Evolutionary conservation across 2,888 invertebrate genomes (phyloP).

Genomic region (Dasysyrphus tricinctus): DNA sequence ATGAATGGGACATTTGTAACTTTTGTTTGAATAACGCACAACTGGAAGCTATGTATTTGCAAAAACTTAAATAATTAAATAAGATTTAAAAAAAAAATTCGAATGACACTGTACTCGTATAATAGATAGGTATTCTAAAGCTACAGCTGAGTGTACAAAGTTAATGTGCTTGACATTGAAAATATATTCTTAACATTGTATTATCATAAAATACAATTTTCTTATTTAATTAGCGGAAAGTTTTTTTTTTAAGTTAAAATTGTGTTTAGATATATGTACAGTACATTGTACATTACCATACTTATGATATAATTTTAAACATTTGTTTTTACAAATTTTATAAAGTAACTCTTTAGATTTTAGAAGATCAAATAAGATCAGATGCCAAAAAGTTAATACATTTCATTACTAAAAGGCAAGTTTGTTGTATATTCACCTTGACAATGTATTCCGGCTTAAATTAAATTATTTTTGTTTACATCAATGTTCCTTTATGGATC

Average conservation of each 20-base stretch:
- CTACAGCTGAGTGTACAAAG: too few relatives aligned
- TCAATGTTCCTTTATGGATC: background rate
- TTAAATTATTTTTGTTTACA: background rate
- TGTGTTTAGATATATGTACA: too few relatives aligned
- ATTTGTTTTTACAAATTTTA: conserved; percentile 3
- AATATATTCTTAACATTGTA: too few relatives aligned
- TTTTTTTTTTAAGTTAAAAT: background rate
- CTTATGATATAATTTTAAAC: background rate
- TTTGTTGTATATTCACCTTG: conserved; percentile 8
- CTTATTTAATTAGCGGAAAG: conserved; percentile 36
- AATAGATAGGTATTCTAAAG: too few relatives aligned
- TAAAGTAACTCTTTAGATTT: background rate
- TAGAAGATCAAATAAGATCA: background rate
- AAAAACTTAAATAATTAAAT: too few relatives aligned
- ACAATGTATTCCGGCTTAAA: background rate
- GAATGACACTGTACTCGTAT: too few relatives aligned
- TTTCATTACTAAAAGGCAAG: conserved; percentile 27
- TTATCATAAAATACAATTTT: background rate
- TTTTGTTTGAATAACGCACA: too few relatives aligned
- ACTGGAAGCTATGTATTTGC: too few relatives aligned
- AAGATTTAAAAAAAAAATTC: too few relatives aligned
- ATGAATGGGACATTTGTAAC: too few relatives aligned
- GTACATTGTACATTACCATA: too few relatives aligned
- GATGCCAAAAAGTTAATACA: conserved; percentile 51
- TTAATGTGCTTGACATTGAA: too few relatives aligned